These are phyloP conservation scores for Apocheima hispidaria DNA, from an alignment of 2,888 invertebrate species.

Conservation along the genomic window DNA sequence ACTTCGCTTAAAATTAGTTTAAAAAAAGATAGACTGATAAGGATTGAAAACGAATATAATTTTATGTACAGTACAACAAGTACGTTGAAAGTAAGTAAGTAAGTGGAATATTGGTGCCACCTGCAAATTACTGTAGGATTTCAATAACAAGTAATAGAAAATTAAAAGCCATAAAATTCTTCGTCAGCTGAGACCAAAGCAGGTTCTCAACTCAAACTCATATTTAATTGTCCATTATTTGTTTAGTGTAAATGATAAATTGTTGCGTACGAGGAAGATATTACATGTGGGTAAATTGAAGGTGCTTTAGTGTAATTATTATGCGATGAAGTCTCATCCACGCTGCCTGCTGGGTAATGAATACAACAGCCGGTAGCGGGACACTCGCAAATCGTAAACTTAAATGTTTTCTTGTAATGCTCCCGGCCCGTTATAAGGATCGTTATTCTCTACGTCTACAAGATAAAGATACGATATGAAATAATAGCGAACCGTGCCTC, in stretches of 20 bases:
- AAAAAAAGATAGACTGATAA: too few relatives aligned
- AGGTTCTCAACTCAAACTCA: too few relatives aligned
- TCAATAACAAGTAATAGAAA: constrained; percentile 69
- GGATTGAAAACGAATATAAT: not conserved
- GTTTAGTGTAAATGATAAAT: constrained; percentile 38
- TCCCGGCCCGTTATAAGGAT: constrained; percentile 51
- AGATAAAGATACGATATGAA: constrained; percentile 41
- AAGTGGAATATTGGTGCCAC: constrained; percentile 47
- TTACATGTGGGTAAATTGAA: constrained; percentile 56
- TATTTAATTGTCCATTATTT: too few relatives aligned
- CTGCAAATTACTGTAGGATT: constrained; percentile 58
- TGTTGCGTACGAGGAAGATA: constrained; percentile 44
- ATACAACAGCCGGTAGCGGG: constrained; percentile 62
- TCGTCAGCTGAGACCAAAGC: constrained; percentile 64
- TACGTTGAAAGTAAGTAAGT: too few relatives aligned
- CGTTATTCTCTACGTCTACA: constrained; percentile 46
- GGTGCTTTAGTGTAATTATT: constrained; percentile 63
- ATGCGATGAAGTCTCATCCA: constrained; percentile 61
- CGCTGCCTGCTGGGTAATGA: constrained; percentile 58
- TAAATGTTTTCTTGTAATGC: constrained; percentile 62
- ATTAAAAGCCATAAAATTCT: constrained; percentile 68
- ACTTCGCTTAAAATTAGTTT: too few relatives aligned
- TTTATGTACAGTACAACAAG: too few relatives aligned
- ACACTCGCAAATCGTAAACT: constrained; percentile 65
- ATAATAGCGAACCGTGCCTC: constrained; percentile 33